A percentile compares a stretch with the other conserved stretches of the same genome.
Conservation (phyloP, 2,888 invertebrate genomes). For the Margaritifera margaritifera region DNA sequence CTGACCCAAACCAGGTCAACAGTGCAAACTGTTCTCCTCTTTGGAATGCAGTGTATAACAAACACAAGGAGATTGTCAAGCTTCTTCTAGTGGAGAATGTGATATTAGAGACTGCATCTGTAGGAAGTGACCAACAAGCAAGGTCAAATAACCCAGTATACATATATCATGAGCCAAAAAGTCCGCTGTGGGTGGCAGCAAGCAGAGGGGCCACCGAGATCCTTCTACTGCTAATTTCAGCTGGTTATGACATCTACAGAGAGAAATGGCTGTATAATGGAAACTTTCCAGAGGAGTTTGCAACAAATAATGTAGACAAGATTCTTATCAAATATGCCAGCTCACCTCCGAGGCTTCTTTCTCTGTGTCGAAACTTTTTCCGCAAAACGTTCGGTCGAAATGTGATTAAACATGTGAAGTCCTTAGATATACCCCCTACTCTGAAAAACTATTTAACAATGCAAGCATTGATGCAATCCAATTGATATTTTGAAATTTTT, state of each 20-base stretch:
- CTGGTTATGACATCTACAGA: conserved; percentile 50
- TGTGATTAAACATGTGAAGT: conserved; percentile 30
- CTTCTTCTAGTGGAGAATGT: conserved; percentile 55
- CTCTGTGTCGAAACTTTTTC: conserved; percentile 50
- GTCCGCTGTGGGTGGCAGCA: conserved; percentile 58
- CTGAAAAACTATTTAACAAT: conserved; percentile 45
- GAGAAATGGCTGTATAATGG: conserved; percentile 52
- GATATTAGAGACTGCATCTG: conserved; percentile 39
- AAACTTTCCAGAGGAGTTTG: conserved; percentile 29
- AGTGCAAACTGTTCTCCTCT: conserved; percentile 52
- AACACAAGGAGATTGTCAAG: conserved; percentile 43
- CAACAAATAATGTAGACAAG: conserved; percentile 15
- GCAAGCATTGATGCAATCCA: conserved; percentile 23
- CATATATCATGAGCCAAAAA: conserved; percentile 46
- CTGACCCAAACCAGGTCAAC: conserved; percentile 56
- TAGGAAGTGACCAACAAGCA: conserved; percentile 60
- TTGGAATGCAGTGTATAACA: conserved; percentile 64
- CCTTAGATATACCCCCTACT: conserved; percentile 43
- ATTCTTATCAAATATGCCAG: conserved; percentile 35
- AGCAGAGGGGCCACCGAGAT: conserved; percentile 34
- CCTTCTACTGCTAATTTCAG: conserved; percentile 42
- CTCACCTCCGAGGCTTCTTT: conserved; percentile 44
- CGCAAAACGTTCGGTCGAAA: conserved; percentile 39
- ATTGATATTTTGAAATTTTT: no score
- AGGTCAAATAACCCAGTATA: conserved; percentile 43